Conservation (phyloP, 2,113 vertebrate genomes). For the Camelus bactrianus region DNA sequence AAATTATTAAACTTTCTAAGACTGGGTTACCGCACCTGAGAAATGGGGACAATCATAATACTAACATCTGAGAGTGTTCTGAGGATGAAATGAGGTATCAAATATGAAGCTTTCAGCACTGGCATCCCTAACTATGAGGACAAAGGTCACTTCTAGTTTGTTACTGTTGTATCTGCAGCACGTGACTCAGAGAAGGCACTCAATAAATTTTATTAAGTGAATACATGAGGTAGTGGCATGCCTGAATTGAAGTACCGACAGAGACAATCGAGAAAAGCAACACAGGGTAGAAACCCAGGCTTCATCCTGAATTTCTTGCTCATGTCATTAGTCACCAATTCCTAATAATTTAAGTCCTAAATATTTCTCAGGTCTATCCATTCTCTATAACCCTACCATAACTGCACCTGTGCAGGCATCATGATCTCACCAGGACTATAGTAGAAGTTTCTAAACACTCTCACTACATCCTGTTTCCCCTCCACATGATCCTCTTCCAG, state of each 20-base stretch:
- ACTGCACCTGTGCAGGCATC: not conserved
- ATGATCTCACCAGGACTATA: not conserved
- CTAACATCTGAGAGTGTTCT: not conserved
- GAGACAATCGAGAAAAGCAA: not conserved
- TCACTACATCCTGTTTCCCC: not conserved
- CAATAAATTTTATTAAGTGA: not conserved
- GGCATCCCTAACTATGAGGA: not conserved
- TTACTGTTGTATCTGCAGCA: not conserved
- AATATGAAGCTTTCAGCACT: not conserved
- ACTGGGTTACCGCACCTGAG: not conserved
- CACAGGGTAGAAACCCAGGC: not conserved
- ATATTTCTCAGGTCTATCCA: not conserved
- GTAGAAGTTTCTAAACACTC: not conserved
- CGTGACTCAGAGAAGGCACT: not conserved
- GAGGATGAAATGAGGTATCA: not conserved
- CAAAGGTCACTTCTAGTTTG: not conserved
- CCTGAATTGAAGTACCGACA: not conserved
- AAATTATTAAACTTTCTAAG: constrained; percentile 63
- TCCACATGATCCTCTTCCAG: not conserved
- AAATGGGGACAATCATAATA: not conserved
- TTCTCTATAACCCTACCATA: not conserved
- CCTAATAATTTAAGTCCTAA: constrained; percentile 22
- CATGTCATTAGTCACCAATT: not conserved
- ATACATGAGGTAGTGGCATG: not conserved
- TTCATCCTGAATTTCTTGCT: not conserved